Evolutionary conservation across 2,113 vertebrate species (phyloP).

Genomic region (Petromus typicus): DNA sequence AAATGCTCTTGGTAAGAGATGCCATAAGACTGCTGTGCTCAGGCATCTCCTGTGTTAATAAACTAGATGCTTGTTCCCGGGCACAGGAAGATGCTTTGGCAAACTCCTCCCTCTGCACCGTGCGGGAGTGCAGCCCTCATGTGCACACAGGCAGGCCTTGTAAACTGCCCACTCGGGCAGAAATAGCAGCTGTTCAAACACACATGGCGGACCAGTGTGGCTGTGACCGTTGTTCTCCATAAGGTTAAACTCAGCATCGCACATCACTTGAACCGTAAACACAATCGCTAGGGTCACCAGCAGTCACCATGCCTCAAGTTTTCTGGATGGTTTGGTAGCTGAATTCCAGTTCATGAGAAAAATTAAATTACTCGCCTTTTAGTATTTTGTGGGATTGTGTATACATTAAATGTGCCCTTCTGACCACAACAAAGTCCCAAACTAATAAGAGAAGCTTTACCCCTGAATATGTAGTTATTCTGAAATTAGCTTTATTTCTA

Average conservation of each 20-base stretch:
- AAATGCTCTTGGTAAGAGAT: slow-evolving; percentile 45
- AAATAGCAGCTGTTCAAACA: slow-evolving; percentile 82
- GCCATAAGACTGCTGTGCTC: slow-evolving; percentile 38
- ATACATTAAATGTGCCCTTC: slow-evolving; percentile 49
- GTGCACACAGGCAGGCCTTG: slow-evolving; percentile 55
- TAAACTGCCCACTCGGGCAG: slow-evolving; percentile 70
- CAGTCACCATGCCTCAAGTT: slow-evolving; percentile 27
- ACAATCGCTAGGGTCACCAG: slow-evolving; percentile 34
- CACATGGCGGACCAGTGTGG: slow-evolving; percentile 51
- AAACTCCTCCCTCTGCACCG: slow-evolving; percentile 29
- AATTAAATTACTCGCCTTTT: slow-evolving; percentile 32
- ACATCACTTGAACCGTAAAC: slow-evolving; percentile 54
- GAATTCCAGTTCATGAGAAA: slow-evolving; percentile 52
- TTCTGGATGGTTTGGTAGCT: slow-evolving; percentile 2
- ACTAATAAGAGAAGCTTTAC: not conserved
- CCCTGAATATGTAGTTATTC: slow-evolving; percentile 45
- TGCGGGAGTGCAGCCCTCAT: slow-evolving; percentile 62
- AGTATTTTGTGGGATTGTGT: slow-evolving; percentile 38
- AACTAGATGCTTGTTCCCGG: slow-evolving; percentile 70
- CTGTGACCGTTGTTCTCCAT: slow-evolving; percentile 51
- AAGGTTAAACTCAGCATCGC: not conserved
- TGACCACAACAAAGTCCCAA: not conserved
- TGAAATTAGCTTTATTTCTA: not conserved
- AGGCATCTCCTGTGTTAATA: slow-evolving; percentile 67
- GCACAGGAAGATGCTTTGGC: slow-evolving; percentile 45